A percentile compares a stretch with the other conserved stretches of the same genome.
Conservation (phyloP, 2,888 invertebrate genomes). For the Pherbina coryleti region DNA sequence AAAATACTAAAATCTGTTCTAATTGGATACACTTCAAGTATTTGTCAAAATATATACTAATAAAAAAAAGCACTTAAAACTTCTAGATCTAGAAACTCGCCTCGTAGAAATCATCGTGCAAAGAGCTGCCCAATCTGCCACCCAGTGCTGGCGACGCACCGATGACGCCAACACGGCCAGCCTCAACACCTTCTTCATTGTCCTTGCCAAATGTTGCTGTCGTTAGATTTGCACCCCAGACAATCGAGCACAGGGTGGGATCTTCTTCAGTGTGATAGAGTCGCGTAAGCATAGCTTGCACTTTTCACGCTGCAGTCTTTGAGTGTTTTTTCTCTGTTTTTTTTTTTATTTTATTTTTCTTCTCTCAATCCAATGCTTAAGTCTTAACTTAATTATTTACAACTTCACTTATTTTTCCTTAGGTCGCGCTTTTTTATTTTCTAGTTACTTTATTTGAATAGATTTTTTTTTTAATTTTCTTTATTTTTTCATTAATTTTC, state of each 20-base stretch:
- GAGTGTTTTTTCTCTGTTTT: background rate
- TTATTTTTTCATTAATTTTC: background rate
- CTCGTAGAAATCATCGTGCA: slow-evolving; percentile 60
- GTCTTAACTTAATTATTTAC: background rate
- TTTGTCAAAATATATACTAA: background rate
- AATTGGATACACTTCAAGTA: background rate
- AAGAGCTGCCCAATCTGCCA: slow-evolving; percentile 46
- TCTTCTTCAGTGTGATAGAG: slow-evolving; percentile 67
- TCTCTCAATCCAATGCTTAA: background rate
- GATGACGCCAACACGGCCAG: slow-evolving; percentile 32
- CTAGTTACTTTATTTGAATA: background rate
- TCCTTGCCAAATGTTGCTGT: slow-evolving; percentile 52
- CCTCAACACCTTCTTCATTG: slow-evolving; percentile 43
- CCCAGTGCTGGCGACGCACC: slow-evolving; percentile 21
- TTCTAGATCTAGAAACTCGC: slow-evolving; percentile 40
- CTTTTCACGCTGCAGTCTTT: background rate
- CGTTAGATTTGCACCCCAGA: slow-evolving; percentile 65
- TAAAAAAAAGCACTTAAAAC: background rate
- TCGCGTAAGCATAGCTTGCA: slow-evolving; percentile 65
- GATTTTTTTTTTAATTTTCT: background rate
- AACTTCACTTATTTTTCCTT: background rate
- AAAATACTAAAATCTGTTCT: too few relatives aligned
- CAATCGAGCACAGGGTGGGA: slow-evolving; percentile 66
- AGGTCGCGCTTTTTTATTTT: background rate
- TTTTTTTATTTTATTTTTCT: background rate